These are phyloP conservation scores for Chymomyza caudatula DNA, from an alignment of 2,888 invertebrate genomes.

Conservation along the genomic window DNA sequence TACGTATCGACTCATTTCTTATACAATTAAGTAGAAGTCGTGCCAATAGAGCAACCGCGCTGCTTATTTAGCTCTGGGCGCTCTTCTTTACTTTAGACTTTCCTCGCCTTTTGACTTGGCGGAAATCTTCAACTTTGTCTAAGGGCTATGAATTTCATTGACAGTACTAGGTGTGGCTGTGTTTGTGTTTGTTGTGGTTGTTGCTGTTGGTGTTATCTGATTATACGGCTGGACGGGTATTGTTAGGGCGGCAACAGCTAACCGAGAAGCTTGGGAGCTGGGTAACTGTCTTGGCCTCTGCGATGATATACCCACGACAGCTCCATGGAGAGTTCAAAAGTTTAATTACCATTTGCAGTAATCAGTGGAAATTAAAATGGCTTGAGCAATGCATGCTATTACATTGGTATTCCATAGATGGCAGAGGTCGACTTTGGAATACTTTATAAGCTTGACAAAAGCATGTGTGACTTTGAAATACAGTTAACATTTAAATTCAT, in stretches of 20 bases:
- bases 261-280: background rate
- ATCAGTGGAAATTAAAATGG: constrained; percentile 49
- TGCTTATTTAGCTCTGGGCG: background rate
- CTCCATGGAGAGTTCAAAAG: constrained; percentile 68
- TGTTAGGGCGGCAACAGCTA: background rate
- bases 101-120: constrained; percentile 35
- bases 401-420: constrained; percentile 19
- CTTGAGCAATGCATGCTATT: constrained; percentile 23
- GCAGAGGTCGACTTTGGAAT: background rate
- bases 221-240: constrained; percentile 47
- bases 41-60: constrained; percentile 21
- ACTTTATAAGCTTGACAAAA: background rate
- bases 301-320: constrained; percentile 57
- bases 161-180: constrained; percentile 28
- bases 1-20: constrained; percentile 53
- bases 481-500: no score
- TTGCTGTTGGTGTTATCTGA: constrained; percentile 55
- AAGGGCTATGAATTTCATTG: constrained; percentile 57
- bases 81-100: background rate
- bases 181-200: constrained; percentile 33
- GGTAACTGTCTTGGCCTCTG: background rate
- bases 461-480: no score
- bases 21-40: constrained; percentile 63
- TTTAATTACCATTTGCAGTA: constrained; percentile 73
- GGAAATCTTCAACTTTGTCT: constrained; percentile 52